Evolutionary conservation across 1,140 invertebrate species (phyloP).

Genomic region (Drosophila ohnishii): DNA sequence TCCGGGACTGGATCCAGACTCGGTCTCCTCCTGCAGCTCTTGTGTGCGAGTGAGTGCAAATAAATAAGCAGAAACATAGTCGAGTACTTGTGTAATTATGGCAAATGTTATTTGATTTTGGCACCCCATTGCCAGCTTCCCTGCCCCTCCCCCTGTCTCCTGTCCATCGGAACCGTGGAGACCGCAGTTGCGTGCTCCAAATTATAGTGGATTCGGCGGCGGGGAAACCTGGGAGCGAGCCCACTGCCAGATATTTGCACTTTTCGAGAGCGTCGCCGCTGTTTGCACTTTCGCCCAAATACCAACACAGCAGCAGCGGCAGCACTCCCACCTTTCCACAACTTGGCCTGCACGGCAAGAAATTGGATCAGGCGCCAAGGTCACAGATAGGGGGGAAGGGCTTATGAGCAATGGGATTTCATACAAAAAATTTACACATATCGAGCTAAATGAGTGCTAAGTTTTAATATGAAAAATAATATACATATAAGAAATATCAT

Average conservation of each 20-base stretch:
- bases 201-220: slow-evolving; percentile 23
- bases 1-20: neutral
- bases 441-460: too few relatives aligned
- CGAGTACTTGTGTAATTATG: slow-evolving; percentile 63
- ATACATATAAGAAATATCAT: too few relatives aligned
- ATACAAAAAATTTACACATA: too few relatives aligned
- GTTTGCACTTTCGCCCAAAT: slow-evolving; percentile 61
- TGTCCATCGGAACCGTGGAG: neutral
- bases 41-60: slow-evolving; percentile 25
- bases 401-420: neutral
- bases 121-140: slow-evolving; percentile 11
- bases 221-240: slow-evolving; percentile 13
- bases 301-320: slow-evolving; percentile 5
- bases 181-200: slow-evolving; percentile 46
- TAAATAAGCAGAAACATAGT: slow-evolving; percentile 61
- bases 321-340: neutral
- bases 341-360: slow-evolving; percentile 10
- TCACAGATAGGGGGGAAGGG: neutral
- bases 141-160: neutral
- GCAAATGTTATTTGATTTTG: slow-evolving; percentile 62
- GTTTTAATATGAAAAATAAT: too few relatives aligned
- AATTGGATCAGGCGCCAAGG: slow-evolving; percentile 1
- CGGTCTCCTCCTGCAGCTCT: slow-evolving; percentile 22
- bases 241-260: slow-evolving; percentile 47
- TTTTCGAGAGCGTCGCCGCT: slow-evolving; percentile 48